Conservation (phyloP, 2,888 invertebrate species). For the Harmothoe impar region DNA sequence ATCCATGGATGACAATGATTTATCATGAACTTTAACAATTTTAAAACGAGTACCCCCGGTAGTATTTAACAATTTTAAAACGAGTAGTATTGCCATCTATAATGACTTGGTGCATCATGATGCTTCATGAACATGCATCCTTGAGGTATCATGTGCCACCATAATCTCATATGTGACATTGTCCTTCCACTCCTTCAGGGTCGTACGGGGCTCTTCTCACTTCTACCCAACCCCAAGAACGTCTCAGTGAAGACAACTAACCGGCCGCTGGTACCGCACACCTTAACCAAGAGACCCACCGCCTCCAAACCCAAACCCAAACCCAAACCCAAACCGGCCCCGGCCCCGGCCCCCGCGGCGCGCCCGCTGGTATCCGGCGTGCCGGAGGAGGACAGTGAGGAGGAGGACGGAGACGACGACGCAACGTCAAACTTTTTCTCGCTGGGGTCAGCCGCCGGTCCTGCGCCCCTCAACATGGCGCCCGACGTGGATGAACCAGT, state of each 20-base stretch:
- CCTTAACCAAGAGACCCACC: constrained; percentile 71
- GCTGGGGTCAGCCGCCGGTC: background rate
- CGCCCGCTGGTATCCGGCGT: background rate
- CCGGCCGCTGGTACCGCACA: constrained; percentile 76
- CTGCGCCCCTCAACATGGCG: background rate
- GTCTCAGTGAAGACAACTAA: constrained; percentile 76
- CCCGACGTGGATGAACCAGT: background rate
- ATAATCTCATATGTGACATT: no score
- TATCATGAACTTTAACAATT: no score
- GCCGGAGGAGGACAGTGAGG: constrained; percentile 47
- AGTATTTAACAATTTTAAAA: no score
- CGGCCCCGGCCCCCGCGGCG: background rate
- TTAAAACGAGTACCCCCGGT: no score
- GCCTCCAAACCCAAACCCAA: constrained; percentile 13
- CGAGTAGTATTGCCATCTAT: no score
- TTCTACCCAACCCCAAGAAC: constrained; percentile 78
- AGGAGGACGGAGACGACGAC: constrained; percentile 11
- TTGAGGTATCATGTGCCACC: no score
- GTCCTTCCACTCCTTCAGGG: no score
- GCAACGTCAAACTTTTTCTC: constrained; percentile 44
- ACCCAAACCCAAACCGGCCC: background rate
- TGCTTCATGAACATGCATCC: no score
- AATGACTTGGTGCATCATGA: no score
- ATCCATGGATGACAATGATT: no score
- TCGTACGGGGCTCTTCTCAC: constrained; percentile 74